These are phyloP conservation scores for Polyommatus icarus DNA, from an alignment of 2,888 invertebrate species.

Conservation along the genomic window DNA sequence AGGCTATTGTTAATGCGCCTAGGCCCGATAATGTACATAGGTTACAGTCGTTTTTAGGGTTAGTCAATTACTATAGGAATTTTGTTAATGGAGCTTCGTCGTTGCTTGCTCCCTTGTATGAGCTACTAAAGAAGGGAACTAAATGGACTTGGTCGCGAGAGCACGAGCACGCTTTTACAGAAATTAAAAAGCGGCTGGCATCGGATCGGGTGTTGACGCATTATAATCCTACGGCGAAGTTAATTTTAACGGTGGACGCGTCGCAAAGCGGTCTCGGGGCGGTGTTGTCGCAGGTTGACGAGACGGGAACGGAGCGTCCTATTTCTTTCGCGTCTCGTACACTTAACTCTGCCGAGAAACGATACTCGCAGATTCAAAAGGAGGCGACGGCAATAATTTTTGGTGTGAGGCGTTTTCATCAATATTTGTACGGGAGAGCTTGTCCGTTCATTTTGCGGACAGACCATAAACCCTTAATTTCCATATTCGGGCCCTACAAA, in stretches of 20 bases:
- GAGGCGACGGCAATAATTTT: slow-evolving; percentile 46
- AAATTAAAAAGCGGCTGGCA: slow-evolving; percentile 35
- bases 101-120: slow-evolving; percentile 37
- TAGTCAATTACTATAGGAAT: slow-evolving; percentile 40
- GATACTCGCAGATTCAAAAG: slow-evolving; percentile 45
- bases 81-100: slow-evolving; percentile 38
- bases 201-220: slow-evolving; percentile 39
- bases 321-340: slow-evolving; percentile 41
- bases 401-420: slow-evolving; percentile 42
- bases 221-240: slow-evolving; percentile 36
- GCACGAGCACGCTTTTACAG: slow-evolving; percentile 25
- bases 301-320: slow-evolving; percentile 36
- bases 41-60: slow-evolving; percentile 41
- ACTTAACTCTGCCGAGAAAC: slow-evolving; percentile 40
- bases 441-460: slow-evolving; percentile 38
- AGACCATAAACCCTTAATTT: slow-evolving; percentile 39
- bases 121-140: too few species aligned
- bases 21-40: slow-evolving; percentile 38
- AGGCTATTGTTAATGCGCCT: slow-evolving; percentile 38
- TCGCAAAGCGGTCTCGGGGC: slow-evolving; percentile 41
- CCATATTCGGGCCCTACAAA: slow-evolving; percentile 39
- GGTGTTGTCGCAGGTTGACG: slow-evolving; percentile 40
- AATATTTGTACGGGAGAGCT: slow-evolving; percentile 44
- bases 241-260: slow-evolving; percentile 44
- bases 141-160: slow-evolving; percentile 36